These are phyloP conservation scores for Circaetus cinerascens DNA, from an alignment of 2,113 vertebrate genomes.

Conservation along the genomic window DNA sequence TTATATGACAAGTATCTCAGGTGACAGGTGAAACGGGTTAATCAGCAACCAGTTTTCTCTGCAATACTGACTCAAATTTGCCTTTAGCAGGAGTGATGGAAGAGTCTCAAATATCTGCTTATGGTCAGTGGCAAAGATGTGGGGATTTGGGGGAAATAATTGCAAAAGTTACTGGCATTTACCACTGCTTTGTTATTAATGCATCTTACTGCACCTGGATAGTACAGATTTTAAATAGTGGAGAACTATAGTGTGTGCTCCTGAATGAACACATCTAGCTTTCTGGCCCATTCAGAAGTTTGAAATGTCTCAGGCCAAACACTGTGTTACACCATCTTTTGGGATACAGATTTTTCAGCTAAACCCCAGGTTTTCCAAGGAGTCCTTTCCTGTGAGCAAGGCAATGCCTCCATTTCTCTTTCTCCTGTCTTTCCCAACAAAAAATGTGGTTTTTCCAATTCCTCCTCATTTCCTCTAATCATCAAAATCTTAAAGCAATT, in stretches of 20 bases:
- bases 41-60: constrained; percentile 5
- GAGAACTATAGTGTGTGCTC: not conserved
- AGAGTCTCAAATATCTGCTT: not conserved
- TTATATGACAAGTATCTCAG: constrained; percentile 4
- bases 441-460: not conserved
- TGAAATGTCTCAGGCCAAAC: not conserved
- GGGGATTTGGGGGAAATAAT: not conserved
- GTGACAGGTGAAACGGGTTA: constrained; percentile 18
- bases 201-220: not conserved
- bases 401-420: not conserved
- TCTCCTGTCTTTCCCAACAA: not conserved
- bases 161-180: not conserved
- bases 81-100: not conserved
- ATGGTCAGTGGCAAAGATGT: not conserved
- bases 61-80: not conserved
- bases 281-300: not conserved
- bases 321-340: not conserved
- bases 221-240: not conserved
- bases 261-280: not conserved
- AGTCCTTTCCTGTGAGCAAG: not conserved
- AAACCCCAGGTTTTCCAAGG: not conserved
- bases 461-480: not conserved
- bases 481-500: not conserved
- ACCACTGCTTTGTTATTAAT: not conserved
- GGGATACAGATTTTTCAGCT: not conserved